Conservation (phyloP, 1,140 invertebrate genomes). For the Globodera rostochiensis region DNA sequence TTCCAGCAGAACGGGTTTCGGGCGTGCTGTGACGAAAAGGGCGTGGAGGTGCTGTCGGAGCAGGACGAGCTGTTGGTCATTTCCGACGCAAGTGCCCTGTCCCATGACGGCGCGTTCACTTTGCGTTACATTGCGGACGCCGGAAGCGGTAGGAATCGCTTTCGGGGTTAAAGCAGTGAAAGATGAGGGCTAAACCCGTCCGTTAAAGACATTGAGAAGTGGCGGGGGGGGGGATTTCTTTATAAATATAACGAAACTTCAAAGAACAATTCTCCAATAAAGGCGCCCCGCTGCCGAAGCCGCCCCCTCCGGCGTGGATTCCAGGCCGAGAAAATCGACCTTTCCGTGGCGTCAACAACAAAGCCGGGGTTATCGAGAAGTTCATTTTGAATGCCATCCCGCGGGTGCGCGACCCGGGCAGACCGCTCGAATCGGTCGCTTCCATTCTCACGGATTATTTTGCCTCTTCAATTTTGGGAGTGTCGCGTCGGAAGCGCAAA, state of each 20-base stretch:
- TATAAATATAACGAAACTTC: neutral
- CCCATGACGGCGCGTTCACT: constrained; percentile 51
- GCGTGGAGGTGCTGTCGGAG: constrained; percentile 59
- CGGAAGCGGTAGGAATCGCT: constrained; percentile 25
- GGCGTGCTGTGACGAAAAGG: constrained; percentile 60
- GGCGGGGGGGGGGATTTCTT: no score
- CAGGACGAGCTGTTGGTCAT: constrained; percentile 57
- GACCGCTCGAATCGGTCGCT: constrained; percentile 57
- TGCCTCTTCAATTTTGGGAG: constrained; percentile 53
- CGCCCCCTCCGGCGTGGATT: constrained; percentile 62
- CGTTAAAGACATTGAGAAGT: neutral
- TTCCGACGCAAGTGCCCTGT: constrained; percentile 27
- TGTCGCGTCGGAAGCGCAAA: constrained; percentile 9
- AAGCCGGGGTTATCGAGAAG: constrained; percentile 63
- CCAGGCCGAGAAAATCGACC: constrained; percentile 61
- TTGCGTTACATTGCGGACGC: constrained; percentile 52
- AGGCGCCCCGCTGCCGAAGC: constrained; percentile 59
- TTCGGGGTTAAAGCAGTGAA: neutral
- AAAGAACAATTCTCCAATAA: neutral
- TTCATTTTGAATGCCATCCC: constrained; percentile 65
- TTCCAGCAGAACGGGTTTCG: constrained; percentile 65
- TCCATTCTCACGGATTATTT: constrained; percentile 63
- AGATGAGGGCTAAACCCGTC: neutral
- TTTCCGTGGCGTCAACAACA: constrained; percentile 56
- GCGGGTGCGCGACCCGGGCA: constrained; percentile 52